These are phyloP conservation scores for Nomada ruficornis DNA, from an alignment of 2,888 invertebrate genomes.

Conservation along the genomic window DNA sequence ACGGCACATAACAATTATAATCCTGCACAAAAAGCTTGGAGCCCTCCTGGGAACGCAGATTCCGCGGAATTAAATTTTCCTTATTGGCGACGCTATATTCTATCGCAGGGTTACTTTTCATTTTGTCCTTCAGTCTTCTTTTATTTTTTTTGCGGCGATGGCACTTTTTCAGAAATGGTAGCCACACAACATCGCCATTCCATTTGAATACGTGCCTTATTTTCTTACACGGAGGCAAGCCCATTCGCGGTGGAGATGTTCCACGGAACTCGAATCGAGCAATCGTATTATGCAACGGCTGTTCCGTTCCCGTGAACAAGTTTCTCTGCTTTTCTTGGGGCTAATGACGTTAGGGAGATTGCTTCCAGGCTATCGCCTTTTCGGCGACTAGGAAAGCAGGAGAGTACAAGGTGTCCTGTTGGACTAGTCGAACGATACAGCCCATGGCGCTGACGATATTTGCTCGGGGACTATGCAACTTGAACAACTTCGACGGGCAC, in stretches of 20 bases:
- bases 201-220: conserved; percentile 20
- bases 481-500: conserved; percentile 16
- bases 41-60: not conserved
- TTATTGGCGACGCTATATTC: not conserved
- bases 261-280: conserved; percentile 1
- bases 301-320: conserved; percentile 42
- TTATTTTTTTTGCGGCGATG: not conserved
- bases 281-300: conserved; percentile 48
- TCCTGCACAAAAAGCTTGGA: conserved; percentile 2
- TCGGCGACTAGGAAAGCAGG: conserved; percentile 5
- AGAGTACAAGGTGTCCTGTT: conserved; percentile 3
- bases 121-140: not conserved
- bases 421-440: conserved; percentile 15
- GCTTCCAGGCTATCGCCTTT: conserved; percentile 22
- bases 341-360: conserved; percentile 47
- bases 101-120: not conserved
- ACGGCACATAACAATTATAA: conserved; percentile 17
- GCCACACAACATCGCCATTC: conserved; percentile 25
- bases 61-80: conserved; percentile 11
- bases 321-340: conserved; percentile 16
- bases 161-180: not conserved
- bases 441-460: not conserved
- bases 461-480: not conserved
- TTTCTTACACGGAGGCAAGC: conserved; percentile 1
- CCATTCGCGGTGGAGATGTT: not conserved